Evolutionary conservation across 1,140 invertebrate genomes (phyloP).

Genomic region (Ptiloglossa arizonensis): DNA sequence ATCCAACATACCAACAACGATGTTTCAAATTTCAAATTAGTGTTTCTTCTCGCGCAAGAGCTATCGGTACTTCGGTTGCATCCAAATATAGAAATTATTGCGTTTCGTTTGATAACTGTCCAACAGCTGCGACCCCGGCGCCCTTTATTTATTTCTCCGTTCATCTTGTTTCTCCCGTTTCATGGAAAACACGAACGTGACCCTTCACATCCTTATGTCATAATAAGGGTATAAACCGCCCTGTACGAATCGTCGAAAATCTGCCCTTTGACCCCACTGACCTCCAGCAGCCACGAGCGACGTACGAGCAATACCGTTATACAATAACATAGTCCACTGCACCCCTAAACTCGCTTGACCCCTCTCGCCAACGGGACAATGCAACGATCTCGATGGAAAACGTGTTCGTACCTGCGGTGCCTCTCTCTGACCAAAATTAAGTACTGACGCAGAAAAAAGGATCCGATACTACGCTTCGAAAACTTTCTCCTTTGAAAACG

Average conservation of each 20-base stretch:
- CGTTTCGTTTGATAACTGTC: neutral
- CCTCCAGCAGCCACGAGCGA: conserved; percentile 63
- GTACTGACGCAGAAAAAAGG: neutral
- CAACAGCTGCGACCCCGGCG: neutral
- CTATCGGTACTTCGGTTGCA: too few relatives aligned
- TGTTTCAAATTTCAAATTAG: too few relatives aligned
- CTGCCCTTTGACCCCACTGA: conserved; percentile 65
- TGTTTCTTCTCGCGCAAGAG: too few relatives aligned
- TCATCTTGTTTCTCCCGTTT: conserved; percentile 2
- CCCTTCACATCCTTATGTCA: conserved; percentile 48
- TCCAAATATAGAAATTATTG: too few relatives aligned
- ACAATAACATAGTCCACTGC: conserved; percentile 68
- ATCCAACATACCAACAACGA: too few relatives aligned
- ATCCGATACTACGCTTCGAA: neutral
- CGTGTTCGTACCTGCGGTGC: conserved; percentile 51
- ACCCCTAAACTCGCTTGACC: conserved; percentile 52
- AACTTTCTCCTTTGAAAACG: neutral
- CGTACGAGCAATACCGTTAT: conserved; percentile 70
- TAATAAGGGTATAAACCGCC: conserved; percentile 68
- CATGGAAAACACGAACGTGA: conserved; percentile 34
- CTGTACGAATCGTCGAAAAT: conserved; percentile 51
- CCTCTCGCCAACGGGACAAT: conserved; percentile 56
- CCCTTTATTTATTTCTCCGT: neutral
- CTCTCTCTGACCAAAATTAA: neutral
- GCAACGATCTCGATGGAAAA: conserved; percentile 50